Base-by-base conservation (phyloP, 2,888 invertebrate species). In the Melikaiella ostensackeni region DNA sequence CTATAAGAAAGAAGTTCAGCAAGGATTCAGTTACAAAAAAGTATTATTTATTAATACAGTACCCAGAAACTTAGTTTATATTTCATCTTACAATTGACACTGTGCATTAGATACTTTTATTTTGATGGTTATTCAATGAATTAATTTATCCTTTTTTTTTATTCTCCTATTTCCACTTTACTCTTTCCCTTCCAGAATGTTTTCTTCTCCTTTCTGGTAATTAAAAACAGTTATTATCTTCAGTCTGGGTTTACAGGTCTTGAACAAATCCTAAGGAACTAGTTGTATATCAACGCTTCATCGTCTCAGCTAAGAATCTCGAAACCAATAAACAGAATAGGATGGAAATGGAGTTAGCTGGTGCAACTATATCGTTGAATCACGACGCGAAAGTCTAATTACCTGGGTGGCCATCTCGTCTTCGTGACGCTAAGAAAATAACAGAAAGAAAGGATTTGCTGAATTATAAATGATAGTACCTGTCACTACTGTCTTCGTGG, bases 361-460 rank as follows among this genome's bases (percentile, higher is more conserved):
- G 30, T 6, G 77, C 70, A 74, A 55, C 76, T 76, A 35, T 62
- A 33, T 46, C 64, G 61, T 21, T 38, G 35, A 78, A 79, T 80
- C 80, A 77, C 80, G 80, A 80, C 77, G 77, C 77, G 75, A 79
- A 77, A 79, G 76, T 82, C 77, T 82, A 82, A 82, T 82, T 82
- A 78, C 76, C 76, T 77, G 79, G 80, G 79, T 79, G 80, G 80
- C 78, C 78, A 74, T 55, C 74, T 76, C 80, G 66, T 75, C 64
- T 55, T 66, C 70, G 70, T 70, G 76, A 76, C 59, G 55, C 55
- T 66, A 66, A 27, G 76, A 64, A 64, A 66, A 57, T 46, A 76
- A 57, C 59, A 64, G 27, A 64, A 64, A 42, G 38, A 64, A 16
- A 64, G 38, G 42, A 5, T 35, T 21, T 19, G n/a, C 27, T 76